Conservation (phyloP, 2,888 invertebrate species). For the Iselma pallidipennis region DNA sequence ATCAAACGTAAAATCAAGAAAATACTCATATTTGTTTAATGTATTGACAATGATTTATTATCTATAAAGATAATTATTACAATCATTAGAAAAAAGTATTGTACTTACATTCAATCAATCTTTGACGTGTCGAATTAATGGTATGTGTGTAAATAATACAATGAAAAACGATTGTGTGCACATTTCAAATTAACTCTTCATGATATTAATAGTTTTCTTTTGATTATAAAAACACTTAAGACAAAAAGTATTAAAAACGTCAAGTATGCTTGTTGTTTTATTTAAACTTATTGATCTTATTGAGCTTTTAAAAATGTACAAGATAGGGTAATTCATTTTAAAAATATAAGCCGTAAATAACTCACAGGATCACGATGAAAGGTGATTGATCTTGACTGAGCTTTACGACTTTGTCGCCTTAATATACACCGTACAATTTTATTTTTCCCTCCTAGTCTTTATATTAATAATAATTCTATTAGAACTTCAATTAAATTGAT, state of each 20-base stretch:
- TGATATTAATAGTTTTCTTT: slow-evolving; percentile 24
- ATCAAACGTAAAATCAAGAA: too few relatives aligned
- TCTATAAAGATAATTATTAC: not conserved
- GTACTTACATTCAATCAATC: slow-evolving; percentile 4
- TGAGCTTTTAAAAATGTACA: slow-evolving; percentile 20
- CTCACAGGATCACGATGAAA: slow-evolving; percentile 11
- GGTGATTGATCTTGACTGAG: slow-evolving; percentile 20
- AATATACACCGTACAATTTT: not conserved
- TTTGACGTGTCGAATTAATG: slow-evolving; percentile 13
- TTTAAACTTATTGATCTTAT: slow-evolving; percentile 26
- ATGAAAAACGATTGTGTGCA: not conserved
- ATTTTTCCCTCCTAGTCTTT: too few relatives aligned
- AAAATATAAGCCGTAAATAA: slow-evolving; percentile 23
- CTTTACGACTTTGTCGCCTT: slow-evolving; percentile 1
- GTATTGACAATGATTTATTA: not conserved
- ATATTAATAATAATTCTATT: not conserved
- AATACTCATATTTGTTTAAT: not conserved
- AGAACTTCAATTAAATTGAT: not conserved
- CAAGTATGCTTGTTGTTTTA: slow-evolving; percentile 19
- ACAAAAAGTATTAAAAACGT: slow-evolving; percentile 18
- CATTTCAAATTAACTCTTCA: slow-evolving; percentile 17
- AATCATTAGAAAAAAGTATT: not conserved
- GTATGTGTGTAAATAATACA: not conserved
- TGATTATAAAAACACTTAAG: slow-evolving; percentile 2
- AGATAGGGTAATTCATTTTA: slow-evolving; percentile 25